These are phyloP conservation scores for Chinchilla lanigera DNA, from an alignment of 2,113 vertebrate species.

Conservation along the genomic window DNA sequence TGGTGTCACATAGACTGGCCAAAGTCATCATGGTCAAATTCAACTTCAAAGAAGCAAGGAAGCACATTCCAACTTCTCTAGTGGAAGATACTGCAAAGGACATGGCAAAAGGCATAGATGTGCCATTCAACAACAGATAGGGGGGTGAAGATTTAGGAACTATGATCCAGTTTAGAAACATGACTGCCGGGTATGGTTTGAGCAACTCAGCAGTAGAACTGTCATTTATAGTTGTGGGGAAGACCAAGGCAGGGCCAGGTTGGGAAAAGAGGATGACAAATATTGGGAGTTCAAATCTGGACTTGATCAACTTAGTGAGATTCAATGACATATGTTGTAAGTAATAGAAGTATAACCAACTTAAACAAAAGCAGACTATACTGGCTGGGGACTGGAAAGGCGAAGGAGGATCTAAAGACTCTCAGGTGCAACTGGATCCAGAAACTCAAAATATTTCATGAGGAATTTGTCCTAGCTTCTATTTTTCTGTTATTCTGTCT, in stretches of 20 bases:
- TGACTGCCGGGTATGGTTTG: neutral
- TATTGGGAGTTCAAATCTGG: neutral
- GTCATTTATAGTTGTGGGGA: neutral
- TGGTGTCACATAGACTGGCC: neutral
- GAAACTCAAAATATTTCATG: neutral
- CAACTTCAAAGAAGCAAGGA: neutral
- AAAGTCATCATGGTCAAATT: neutral
- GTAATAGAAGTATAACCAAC: neutral
- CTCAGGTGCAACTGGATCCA: neutral
- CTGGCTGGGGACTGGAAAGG: neutral
- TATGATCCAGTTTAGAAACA: neutral
- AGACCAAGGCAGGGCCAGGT: neutral
- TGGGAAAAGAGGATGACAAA: neutral
- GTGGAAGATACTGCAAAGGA: neutral
- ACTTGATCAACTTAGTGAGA: neutral
- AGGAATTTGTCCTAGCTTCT: neutral
- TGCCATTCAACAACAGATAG: neutral
- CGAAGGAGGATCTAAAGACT: neutral
- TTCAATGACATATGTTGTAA: neutral
- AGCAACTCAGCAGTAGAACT: neutral
- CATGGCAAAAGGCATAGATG: neutral
- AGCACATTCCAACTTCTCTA: neutral
- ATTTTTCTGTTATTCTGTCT: neutral
- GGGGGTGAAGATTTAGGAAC: neutral
- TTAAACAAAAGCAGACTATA: neutral